These are phyloP conservation scores for Zaprionus kolodkinae DNA, from an alignment of 1,140 invertebrate species.

Conservation along the genomic window DNA sequence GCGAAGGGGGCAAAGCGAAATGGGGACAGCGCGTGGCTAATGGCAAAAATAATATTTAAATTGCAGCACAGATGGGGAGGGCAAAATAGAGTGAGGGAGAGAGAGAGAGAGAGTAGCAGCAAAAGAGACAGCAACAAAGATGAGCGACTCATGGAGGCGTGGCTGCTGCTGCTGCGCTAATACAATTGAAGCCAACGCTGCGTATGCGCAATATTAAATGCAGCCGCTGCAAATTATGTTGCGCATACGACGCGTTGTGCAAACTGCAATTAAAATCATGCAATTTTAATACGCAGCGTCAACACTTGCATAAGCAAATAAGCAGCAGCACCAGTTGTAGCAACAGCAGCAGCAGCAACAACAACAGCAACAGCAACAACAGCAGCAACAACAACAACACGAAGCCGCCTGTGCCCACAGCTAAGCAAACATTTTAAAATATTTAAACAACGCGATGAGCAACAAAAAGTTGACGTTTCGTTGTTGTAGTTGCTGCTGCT, in stretches of 20 bases:
- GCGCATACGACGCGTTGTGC: slow-evolving; percentile 59
- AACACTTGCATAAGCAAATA: slow-evolving; percentile 80
- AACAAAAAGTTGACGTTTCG: slow-evolving; percentile 66
- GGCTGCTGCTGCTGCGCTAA: slow-evolving; percentile 12
- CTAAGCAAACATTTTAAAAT: slow-evolving; percentile 82
- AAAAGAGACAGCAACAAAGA: background rate
- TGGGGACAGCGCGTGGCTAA: slow-evolving; percentile 37
- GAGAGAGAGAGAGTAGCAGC: background rate
- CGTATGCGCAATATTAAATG: slow-evolving; percentile 80
- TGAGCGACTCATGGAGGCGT: slow-evolving; percentile 14
- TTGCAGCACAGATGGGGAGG: slow-evolving; percentile 20
- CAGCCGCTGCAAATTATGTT: slow-evolving; percentile 63
- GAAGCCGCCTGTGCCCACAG: slow-evolving; percentile 32
- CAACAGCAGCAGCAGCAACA: slow-evolving; percentile 34
- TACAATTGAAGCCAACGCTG: slow-evolving; percentile 41
- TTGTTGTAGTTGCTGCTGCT: slow-evolving; percentile 37
- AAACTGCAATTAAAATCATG: slow-evolving; percentile 82
- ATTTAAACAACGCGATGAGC: slow-evolving; percentile 66
- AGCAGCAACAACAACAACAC: slow-evolving; percentile 28
- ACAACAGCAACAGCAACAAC: slow-evolving; percentile 15
- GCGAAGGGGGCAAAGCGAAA: slow-evolving; percentile 10
- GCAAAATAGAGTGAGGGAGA: background rate
- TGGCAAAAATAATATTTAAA: slow-evolving; percentile 67
- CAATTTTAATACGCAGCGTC: slow-evolving; percentile 76
- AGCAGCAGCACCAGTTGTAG: slow-evolving; percentile 28